Base-by-base conservation (phyloP, 2,113 vertebrate species). In the Sula dactylatra region DNA sequence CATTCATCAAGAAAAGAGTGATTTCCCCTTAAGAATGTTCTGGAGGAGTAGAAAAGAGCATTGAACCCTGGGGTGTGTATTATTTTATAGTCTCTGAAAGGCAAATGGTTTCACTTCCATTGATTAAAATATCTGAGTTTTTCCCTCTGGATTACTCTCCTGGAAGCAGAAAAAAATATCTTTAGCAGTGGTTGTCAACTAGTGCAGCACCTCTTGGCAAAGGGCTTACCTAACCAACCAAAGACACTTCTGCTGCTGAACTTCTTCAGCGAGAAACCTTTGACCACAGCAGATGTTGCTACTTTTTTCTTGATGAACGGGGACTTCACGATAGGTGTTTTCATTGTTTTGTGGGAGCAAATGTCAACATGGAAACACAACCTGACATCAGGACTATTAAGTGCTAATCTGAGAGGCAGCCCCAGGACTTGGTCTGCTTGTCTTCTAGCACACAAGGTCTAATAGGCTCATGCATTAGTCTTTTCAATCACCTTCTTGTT, bases 1-100 rank as follows among this genome's bases (percentile, higher is more conserved):
- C 86, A 92, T 93, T 97, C 91, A 97, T 96, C 96, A 96, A 91
- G 94, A 95, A 96, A 94, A 89, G 78, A 91, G 90, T 90, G 87
- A 95, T 87, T 96, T 97, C 89, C 89, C 89, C 89, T 90, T 90
- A 96, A 95, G 94, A 97, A 97, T 87, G 67, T 94, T 93, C 90
- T 93, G 90, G 92, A 94, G 90, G 71, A 91, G 87, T 54, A 96
- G 84, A 93, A 97, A 97, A 94, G 94, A 97, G 93, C 93, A 93
- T 73, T 96, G 94, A 96, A 96, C 93, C 95, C 95, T 88, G 72
- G 87, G 82, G 93, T 97, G 79, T 93, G 64, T 94, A 90, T 81
- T 94, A 94, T 96, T 96, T 96, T 91, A 81, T 88, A 95, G 67
- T 86, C 84, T 94, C 82, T 95, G 79, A 93, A 96, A 97, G 73